These are phyloP conservation scores for Nomada ruficornis DNA, from an alignment of 2,888 invertebrate genomes.

Conservation along the genomic window DNA sequence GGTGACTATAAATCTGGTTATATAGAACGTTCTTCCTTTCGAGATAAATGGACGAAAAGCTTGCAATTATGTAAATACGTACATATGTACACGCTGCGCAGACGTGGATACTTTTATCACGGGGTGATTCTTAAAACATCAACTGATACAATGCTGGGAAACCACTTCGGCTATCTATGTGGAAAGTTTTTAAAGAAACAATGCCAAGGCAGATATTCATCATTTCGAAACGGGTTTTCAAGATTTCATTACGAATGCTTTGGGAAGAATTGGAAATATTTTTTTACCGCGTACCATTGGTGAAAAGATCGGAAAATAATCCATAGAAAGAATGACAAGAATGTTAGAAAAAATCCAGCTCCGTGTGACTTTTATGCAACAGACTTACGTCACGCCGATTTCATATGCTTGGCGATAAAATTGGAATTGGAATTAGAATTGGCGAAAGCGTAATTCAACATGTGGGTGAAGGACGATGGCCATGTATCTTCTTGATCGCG, in stretches of 20 bases:
- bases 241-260: not conserved
- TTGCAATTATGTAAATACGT: constrained; percentile 53
- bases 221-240: too few species aligned
- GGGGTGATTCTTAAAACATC: not conserved
- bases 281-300: too few species aligned
- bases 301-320: too few species aligned
- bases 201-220: not conserved
- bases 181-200: constrained; percentile 19
- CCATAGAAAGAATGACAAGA: too few species aligned
- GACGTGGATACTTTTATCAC: constrained; percentile 38
- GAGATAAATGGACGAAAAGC: constrained; percentile 56
- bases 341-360: too few species aligned
- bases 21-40: constrained; percentile 61
- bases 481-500: not conserved
- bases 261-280: not conserved
- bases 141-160: not conserved
- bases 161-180: not conserved
- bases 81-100: not conserved
- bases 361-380: too few species aligned
- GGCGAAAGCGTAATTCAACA: constrained; percentile 2
- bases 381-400: not conserved
- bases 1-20: constrained; percentile 52
- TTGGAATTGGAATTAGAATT: not conserved
- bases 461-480: constrained; percentile 21
- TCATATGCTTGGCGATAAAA: not conserved